Base-by-base conservation (phyloP, 2,113 vertebrate species). In the Eleginops maclovinus region DNA sequence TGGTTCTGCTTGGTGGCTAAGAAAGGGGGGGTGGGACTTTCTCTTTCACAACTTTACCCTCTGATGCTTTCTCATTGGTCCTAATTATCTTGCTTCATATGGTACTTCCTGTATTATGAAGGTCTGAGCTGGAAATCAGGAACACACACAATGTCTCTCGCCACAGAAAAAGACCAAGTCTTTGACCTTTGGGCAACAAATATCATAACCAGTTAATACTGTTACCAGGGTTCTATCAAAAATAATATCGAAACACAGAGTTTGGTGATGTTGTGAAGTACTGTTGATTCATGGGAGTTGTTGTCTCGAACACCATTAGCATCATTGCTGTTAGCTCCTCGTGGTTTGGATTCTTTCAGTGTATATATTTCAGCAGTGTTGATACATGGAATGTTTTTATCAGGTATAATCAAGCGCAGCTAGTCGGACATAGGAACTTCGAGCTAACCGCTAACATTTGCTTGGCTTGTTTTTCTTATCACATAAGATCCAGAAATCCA, bases 1-100 rank as follows among this genome's bases (percentile, higher is more conserved):
- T 51, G 67, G 60, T 81, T 61, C 54, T 82, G 60, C 43, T 65
- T 65, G 61, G 31, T 72, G 65, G 63, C 36, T 10, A 28, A 15
- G 17, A 44, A 26, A 16, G 15, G 36, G 4, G 13, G 17, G n/a
- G 24, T 16, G 10, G 21, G 70, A 65, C 65, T 59, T 36, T 80
- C 26, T 74, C 14, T 68, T 50, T 76, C 66, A 51, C 21, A 72
- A 67, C 50, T 58, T 15, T 28, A 9, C 4, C 47, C 17, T 66
- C 19, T 15, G 12, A 66, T 0, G 7, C 58, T 70, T 28, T 70
- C 40, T 24, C 3, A n/a, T 54, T 59, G 44, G 21, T 71, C 70
- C 43, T 31, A 5, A 55, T 44, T 72, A 13, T 31, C 28, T 22
- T 9, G 8, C 75, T 66, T n/a, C 41, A 58, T 17, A 66, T 19